Evolutionary conservation across 2,113 vertebrate genomes (phyloP), one percentile per base, ranked within the genome.

Genomic region (Rhinoderma darwinii): DNA sequence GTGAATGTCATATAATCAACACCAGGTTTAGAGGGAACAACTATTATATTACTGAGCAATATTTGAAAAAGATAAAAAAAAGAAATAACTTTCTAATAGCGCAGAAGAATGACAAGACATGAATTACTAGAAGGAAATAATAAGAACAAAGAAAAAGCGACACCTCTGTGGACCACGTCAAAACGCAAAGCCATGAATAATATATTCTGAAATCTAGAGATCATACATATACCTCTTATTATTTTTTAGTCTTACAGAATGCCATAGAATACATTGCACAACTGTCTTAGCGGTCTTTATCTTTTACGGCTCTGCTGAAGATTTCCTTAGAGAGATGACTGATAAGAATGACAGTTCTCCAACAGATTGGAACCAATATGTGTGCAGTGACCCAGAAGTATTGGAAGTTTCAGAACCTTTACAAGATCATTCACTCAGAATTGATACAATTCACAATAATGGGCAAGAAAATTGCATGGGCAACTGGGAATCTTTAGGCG

Each of bases 401-500:
- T 25, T 27, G 84, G 75, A 86, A 54, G 59, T 75, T 32, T 78
- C 61, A 79, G 41, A 70, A 86, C 75, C 84, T 79, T 86, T 86
- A 47, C 56, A 54, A 86, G 84, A 70, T 86, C 84, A 72, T 86
- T 79, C 75, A 78, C 41, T 54, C 43, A 79, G 84, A 86, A 86
- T 70, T 63, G 75, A 68, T 66, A 66, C 75, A 70, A 86, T 70
- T 79, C 84, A 86, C 61, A 86, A 68, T 79, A 79, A 79, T 86
- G 75, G 44, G 27, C 50, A 70, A 41, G 61, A 51, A 79, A 79
- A 86, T 86, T 86, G 44, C 84, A 56, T 39, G 50, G 61, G 59
- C 61, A 70, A 32, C 41, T 54, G 32, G 75, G 44, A 54, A 79
- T 37, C 44, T 68, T 79, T 35, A 27, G 20, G 75, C 50, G 59